Conservation (phyloP, 2,113 vertebrate species). For the Nothobranchius furzeri region DNA sequence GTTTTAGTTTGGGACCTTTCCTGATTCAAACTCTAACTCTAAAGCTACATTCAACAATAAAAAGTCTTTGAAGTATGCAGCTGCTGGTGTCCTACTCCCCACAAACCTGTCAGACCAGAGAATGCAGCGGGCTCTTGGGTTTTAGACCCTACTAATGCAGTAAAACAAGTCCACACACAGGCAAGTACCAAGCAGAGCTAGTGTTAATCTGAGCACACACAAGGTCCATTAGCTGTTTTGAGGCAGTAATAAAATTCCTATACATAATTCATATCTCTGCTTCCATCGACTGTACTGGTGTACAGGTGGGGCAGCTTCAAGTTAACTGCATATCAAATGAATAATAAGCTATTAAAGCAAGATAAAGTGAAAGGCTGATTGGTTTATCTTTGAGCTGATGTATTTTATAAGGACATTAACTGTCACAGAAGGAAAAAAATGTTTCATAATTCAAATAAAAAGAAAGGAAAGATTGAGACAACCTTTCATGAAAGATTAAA, state of each 20-base stretch:
- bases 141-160: neutral
- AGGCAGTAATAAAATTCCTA: conserved; percentile 53
- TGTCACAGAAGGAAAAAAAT: conserved; percentile 52
- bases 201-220: conserved; percentile 51
- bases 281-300: conserved; percentile 40
- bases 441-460: conserved; percentile 27
- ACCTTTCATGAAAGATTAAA: conserved; percentile 15
- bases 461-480: neutral
- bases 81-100: neutral
- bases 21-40: neutral
- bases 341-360: conserved; percentile 40
- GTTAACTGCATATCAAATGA: conserved; percentile 51
- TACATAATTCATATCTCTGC: conserved; percentile 61
- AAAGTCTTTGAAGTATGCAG: neutral
- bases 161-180: neutral
- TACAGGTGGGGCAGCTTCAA: conserved; percentile 52
- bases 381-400: conserved; percentile 12
- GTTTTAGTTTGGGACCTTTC: neutral
- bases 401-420: conserved; percentile 14
- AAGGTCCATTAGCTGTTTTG: conserved; percentile 66
- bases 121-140: neutral
- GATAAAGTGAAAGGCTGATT: conserved; percentile 31
- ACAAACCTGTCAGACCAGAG: neutral
- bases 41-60: neutral
- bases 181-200: conserved; percentile 9